Conservation (phyloP, 2,113 vertebrate species). For the Microcebus jonahi region DNA sequence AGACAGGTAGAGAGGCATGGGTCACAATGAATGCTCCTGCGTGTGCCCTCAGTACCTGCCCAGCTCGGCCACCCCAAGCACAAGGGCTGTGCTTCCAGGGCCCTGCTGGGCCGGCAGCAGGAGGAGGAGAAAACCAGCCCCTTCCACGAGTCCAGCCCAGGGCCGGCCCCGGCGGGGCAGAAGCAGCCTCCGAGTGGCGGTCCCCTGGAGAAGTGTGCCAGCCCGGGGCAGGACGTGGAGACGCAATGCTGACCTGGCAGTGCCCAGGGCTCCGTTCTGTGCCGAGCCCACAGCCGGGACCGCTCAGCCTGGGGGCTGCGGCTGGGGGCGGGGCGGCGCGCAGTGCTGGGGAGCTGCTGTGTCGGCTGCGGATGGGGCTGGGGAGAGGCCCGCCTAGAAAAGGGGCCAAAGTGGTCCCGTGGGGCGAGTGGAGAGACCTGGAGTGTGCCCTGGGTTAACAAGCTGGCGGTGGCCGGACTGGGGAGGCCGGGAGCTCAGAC, state of each 20-base stretch:
- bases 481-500: background rate
- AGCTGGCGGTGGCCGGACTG: rapidly evolving
- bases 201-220: too few relatives aligned
- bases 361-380: background rate
- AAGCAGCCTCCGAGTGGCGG: too few relatives aligned
- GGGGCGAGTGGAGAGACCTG: rapidly evolving
- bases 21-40: rapidly evolving
- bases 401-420: background rate
- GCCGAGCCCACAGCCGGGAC: too few relatives aligned
- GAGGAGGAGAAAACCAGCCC: background rate
- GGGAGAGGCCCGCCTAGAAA: background rate
- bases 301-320: too few relatives aligned
- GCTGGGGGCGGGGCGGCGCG: too few relatives aligned
- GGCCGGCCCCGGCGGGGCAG: rapidly evolving
- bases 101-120: too few relatives aligned
- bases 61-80: too few relatives aligned
- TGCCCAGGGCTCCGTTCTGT: too few relatives aligned
- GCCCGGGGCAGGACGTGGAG: too few relatives aligned
- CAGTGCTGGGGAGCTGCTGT: too few relatives aligned
- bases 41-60: rapidly evolving
- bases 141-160: background rate
- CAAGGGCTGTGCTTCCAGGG: background rate
- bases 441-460: background rate
- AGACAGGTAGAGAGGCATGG: background rate
- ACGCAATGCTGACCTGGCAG: too few relatives aligned